Evolutionary conservation across 2,797 vertebrate species (phyloP), one percentile per base, ranked within the genome.

Genomic region (Gallinago stenura): DNA sequence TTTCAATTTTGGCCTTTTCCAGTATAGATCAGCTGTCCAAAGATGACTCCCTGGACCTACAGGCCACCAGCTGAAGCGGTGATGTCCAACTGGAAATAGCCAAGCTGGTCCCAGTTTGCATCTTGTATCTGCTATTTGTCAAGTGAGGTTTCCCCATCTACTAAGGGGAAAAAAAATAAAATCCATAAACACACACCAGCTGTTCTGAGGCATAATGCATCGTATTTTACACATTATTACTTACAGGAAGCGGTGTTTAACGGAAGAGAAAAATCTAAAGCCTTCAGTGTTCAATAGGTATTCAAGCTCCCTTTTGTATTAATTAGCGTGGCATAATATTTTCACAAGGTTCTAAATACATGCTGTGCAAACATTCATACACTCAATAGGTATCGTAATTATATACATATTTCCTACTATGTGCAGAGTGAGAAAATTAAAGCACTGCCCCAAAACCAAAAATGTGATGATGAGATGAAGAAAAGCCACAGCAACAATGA

Each of bases 391-490:
- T 31, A 48, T 8, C 1, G 3, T 4, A 50, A 35, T 26, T 35
- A 41, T 2, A 37, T 24, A 19, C 4, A 6, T 19, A 53, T 30
- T 54, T 51, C 45, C 20, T 28, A n/a, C 25, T 2, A 33, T 0
- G 0, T 9, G 12, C 12, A 73, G 46, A 77, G 7, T 9, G 2
- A 76, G n/a, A 62, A 68, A 73, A 41, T 19, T 9, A 53, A 54
- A 69, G 22, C 51, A 26, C 33, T 7, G 3, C 22, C 56, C 61
- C 17, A 31, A 83, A 91, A 69, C 7, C 5, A 53, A 51, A 72
- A 28, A 2, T 0, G 0, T 1, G 1, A 57, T 8, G 54, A 31
- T 0, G 2, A 70, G 26, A 53, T 3, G 28, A 83, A 64, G 12
- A 9, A 53, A 68, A 83, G 24, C 66, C 39, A 17, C 2, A 54